Evolutionary conservation across 2,113 vertebrate species (phyloP).

Genomic region (Apus apus): DNA sequence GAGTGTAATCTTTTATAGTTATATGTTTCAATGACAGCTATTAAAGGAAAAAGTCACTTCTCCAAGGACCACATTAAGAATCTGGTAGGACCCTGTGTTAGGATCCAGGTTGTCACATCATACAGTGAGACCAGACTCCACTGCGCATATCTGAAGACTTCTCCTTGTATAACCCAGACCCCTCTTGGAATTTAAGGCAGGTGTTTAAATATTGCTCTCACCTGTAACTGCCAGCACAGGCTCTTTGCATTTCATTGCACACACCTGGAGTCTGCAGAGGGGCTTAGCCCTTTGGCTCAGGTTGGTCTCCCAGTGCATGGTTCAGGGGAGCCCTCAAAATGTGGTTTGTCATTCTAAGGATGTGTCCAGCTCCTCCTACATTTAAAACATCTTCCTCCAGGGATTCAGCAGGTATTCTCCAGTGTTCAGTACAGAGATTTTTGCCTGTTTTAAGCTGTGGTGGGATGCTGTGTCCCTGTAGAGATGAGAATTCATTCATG

Average conservation of each 20-base stretch:
- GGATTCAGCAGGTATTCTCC: background rate
- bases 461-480: background rate
- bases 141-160: background rate
- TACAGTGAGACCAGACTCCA: background rate
- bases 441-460: background rate
- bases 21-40: background rate
- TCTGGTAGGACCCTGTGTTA: rapidly evolving
- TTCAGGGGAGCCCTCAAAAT: background rate
- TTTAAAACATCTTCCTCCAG: background rate
- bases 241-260: background rate
- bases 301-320: background rate
- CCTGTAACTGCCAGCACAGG: background rate
- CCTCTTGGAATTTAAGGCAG: background rate
- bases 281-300: background rate
- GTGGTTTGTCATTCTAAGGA: background rate
- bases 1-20: background rate
- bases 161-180: background rate
- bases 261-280: background rate
- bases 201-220: background rate
- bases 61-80: background rate
- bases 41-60: background rate
- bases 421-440: background rate
- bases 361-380: rapidly evolving
- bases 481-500: background rate
- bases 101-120: background rate